Evolutionary conservation across 2,888 invertebrate species (phyloP).

Genomic region (Clepsis dumicolana): DNA sequence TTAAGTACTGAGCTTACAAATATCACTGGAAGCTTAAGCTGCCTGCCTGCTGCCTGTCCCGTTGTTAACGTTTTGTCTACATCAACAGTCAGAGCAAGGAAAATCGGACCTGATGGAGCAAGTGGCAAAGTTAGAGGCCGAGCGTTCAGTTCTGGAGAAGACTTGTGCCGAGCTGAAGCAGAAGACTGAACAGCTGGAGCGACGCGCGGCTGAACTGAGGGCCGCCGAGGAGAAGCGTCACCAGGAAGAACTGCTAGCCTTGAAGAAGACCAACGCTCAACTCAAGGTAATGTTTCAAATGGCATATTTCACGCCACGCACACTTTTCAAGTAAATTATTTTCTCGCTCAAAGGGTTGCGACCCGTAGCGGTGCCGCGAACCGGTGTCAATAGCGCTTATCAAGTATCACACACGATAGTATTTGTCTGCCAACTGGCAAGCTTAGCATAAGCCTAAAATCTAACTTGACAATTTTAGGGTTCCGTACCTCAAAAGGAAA

Average conservation of each 20-base stretch:
- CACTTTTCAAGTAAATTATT: no score
- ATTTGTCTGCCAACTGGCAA: no score
- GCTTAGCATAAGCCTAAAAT: no score
- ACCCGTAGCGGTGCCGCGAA: no score
- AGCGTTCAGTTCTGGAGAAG: conserved; percentile 88
- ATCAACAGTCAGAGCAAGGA: conserved; percentile 91
- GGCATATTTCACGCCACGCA: no score
- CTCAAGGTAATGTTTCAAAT: conserved; percentile 88
- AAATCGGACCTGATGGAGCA: conserved; percentile 93
- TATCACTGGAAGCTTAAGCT: not conserved
- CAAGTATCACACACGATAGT: no score
- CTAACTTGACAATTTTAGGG: no score
- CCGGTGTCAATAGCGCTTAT: no score
- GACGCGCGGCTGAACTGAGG: conserved; percentile 92
- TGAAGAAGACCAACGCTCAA: conserved; percentile 97
- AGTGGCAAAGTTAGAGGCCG: conserved; percentile 89
- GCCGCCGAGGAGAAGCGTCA: conserved; percentile 97
- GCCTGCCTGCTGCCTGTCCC: no score
- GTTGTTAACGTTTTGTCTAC: not conserved
- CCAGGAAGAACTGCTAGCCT: conserved; percentile 95
- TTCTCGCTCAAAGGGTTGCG: no score
- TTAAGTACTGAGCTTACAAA: no score
- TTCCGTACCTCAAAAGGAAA: no score
- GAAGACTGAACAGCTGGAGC: conserved; percentile 92
- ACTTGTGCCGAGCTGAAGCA: conserved; percentile 86